Evolutionary conservation across 1,140 invertebrate species (phyloP).

Genomic region (Calycopis cecrops): DNA sequence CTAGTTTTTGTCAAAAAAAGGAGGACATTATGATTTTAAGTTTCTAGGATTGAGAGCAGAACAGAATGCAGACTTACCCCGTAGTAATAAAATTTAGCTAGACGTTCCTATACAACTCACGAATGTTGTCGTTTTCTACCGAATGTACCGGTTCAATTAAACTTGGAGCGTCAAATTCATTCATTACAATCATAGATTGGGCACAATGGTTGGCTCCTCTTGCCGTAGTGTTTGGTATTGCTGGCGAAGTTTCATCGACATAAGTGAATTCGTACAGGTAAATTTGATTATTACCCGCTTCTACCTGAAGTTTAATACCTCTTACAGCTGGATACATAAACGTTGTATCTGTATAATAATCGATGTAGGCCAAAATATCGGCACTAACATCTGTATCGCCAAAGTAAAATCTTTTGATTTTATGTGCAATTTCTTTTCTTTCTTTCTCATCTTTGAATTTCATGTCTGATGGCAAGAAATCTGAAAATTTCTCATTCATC

Average conservation of each 20-base stretch:
- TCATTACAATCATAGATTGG: conserved; percentile 19
- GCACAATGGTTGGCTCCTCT: too few relatives aligned
- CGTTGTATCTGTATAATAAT: too few relatives aligned
- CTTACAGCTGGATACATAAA: too few relatives aligned
- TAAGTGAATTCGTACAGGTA: too few relatives aligned
- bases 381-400: conserved; percentile 26
- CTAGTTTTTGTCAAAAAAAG: too few relatives aligned
- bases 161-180: conserved; percentile 24
- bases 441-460: conserved; percentile 32
- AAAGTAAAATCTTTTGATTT: conserved; percentile 40
- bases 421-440: conserved; percentile 27
- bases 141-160: conserved; percentile 15
- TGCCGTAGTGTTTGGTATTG: too few relatives aligned
- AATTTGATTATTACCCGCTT: too few relatives aligned
- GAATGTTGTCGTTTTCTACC: conserved; percentile 20
- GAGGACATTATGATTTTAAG: too few relatives aligned
- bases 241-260: too few relatives aligned
- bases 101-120: conserved; percentile 24
- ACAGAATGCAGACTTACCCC: conserved; percentile 22
- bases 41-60: too few relatives aligned
- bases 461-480: conserved; percentile 44
- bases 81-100: conserved; percentile 31
- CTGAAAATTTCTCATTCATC: conserved; percentile 50
- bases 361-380: conserved; percentile 35
- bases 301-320: too few relatives aligned